Evolutionary conservation across 2,888 invertebrate genomes (phyloP), one percentile per base, ranked within the genome.

Genomic region (Scaptomyza tumidula): DNA sequence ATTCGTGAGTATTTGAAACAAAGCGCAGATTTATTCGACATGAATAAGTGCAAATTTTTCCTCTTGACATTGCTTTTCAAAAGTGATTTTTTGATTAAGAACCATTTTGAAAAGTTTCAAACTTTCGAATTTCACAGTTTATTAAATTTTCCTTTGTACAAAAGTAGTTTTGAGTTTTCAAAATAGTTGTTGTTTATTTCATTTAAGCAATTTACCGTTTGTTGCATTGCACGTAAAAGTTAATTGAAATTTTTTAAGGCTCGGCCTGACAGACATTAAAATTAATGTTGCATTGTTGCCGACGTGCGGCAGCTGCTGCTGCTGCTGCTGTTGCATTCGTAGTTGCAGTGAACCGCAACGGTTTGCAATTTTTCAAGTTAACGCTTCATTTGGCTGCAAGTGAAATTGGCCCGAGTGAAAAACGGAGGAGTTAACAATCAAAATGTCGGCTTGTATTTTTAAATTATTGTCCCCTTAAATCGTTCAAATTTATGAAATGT

Each of bases 211-310:
- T 54, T 59, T 68, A 29, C 27, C 35, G 43, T 44, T 69, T 62
- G 41, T 71, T 64, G 54, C 52, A 53, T 33, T 57, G 56, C 49
- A 55, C 61, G 50, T 48, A 68, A 75, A 85, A 85, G 77, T 85
- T 83, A 87, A 83, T 87, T 82, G 88, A 87, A 83, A 82, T 63
- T 76, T 74, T 85, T 78, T 73, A 80, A 73, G 86, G 86, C 58
- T 69, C 37, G 80, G 75, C 65, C 52, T 49, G 75, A 64, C 68
- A 72, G 63, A 58, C 53, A 59, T 56, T 39, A 33, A 64, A 64
- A 74, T 76, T 78, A 69, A 69, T 73, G 78, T 66, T 69, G 75
- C 68, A 78, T 78, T 75, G 71, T 75, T 73, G 68, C 49, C 48
- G 54, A 53, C 75, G 46, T 16, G 59, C 49, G 19, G 56, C 61